Evolutionary conservation across 23 tunicate genomes (phyloP).

Genomic region (Oikopleura albicans): DNA sequence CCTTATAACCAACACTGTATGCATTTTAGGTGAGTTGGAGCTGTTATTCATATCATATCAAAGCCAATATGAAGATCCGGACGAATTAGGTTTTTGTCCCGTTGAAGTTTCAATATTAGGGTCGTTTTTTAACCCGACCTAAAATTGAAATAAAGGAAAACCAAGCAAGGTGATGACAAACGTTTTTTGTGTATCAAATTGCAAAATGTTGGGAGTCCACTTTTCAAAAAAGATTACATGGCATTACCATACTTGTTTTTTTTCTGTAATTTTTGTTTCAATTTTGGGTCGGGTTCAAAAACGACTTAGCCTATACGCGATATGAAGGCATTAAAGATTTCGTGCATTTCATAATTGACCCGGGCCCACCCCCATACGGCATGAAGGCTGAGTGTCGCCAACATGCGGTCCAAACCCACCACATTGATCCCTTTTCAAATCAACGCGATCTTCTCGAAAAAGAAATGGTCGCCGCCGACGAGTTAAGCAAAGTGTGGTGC

Average conservation of each 20-base stretch:
- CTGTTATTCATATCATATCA: conserved; percentile 49
- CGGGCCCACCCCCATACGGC: conserved; percentile 52
- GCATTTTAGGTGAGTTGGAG: neutral
- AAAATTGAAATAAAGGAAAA: too few species aligned
- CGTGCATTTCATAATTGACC: conserved; percentile 55
- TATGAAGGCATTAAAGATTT: conserved; percentile 29
- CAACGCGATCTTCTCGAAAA: neutral
- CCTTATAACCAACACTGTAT: too few species aligned
- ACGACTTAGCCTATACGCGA: conserved; percentile 37
- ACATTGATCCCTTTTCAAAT: neutral
- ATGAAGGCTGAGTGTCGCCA: conserved; percentile 22
- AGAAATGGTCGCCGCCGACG: neutral
- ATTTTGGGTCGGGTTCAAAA: too few species aligned
- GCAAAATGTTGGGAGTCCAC: too few species aligned
- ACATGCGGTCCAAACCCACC: conserved; percentile 3
- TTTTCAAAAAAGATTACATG: too few species aligned
- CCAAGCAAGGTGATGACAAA: too few species aligned
- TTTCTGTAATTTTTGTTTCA: too few species aligned
- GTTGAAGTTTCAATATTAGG: conserved; percentile 62
- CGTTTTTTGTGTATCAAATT: too few species aligned
- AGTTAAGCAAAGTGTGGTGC: neutral
- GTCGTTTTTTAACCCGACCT: too few species aligned
- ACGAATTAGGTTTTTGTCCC: conserved; percentile 77
- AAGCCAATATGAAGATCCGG: conserved; percentile 54
- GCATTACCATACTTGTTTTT: too few species aligned